Conservation (phyloP, 1,140 invertebrate genomes). For the Hylyphantes graminicola region DNA sequence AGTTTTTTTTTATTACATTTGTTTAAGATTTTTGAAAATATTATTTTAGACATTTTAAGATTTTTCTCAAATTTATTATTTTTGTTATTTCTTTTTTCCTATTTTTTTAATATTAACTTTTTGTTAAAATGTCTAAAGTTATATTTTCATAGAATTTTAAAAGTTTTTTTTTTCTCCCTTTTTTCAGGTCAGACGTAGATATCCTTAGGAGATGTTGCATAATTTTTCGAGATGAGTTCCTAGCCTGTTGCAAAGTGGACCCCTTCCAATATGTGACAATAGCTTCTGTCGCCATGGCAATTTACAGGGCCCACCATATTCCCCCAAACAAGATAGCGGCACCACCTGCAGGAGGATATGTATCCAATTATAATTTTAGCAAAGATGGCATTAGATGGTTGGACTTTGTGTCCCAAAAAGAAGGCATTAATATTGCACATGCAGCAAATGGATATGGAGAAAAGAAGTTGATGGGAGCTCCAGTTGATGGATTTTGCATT, state of each 20-base stretch:
- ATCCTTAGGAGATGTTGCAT: conserved; percentile 33
- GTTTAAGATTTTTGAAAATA: no score
- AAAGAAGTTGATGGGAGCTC: background rate
- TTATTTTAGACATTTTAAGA: no score
- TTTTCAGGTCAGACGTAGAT: conserved; percentile 39
- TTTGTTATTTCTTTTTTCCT: background rate
- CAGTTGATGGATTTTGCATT: conserved; percentile 11
- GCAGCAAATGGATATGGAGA: conserved; percentile 3
- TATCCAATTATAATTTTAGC: background rate
- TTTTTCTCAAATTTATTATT: no score
- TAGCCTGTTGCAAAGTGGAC: conserved; percentile 9
- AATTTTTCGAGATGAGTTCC: conserved; percentile 15
- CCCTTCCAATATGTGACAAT: conserved; percentile 47
- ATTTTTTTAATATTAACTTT: background rate
- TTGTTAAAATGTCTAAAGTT: conserved; percentile 11
- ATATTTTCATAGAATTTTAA: background rate
- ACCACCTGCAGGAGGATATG: conserved; percentile 35
- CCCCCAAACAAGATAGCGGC: conserved; percentile 35
- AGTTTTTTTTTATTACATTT: no score
- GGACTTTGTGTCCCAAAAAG: conserved; percentile 23
- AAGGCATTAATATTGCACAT: conserved; percentile 30
- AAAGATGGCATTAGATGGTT: conserved; percentile 31
- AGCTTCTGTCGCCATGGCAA: conserved; percentile 31
- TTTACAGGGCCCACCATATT: conserved; percentile 13
- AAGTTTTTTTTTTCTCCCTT: conserved; percentile 1